Evolutionary conservation across 2,888 invertebrate genomes (phyloP).

Genomic region (Andrena flavipes): DNA sequence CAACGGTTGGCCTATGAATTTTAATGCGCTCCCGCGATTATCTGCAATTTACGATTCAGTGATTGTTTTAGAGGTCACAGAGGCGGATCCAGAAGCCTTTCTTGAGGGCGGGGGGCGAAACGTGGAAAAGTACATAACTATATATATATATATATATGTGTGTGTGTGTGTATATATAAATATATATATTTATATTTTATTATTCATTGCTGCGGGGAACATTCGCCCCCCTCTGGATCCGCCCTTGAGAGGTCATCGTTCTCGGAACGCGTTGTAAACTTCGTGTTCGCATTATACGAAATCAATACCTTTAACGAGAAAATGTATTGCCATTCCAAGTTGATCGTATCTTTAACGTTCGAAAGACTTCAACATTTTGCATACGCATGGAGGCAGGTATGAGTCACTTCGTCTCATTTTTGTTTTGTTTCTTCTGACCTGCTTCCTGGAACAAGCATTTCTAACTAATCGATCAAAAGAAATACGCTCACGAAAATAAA

Average conservation of each 20-base stretch:
- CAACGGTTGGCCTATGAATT: not conserved
- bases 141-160: no score
- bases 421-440: not conserved
- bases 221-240: no score
- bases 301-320: slow-evolving; percentile 10
- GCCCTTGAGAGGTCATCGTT: slow-evolving; percentile 3
- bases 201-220: no score
- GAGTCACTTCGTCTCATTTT: slow-evolving; percentile 8
- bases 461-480: not conserved
- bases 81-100: no score
- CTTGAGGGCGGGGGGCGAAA: no score
- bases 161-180: no score
- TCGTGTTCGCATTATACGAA: not conserved
- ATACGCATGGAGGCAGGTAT: not conserved
- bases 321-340: not conserved
- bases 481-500: not conserved
- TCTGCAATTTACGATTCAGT: not conserved
- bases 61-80: not conserved
- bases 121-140: no score
- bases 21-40: not conserved
- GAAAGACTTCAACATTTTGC: not conserved
- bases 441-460: not conserved
- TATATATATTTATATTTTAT: no score
- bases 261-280: slow-evolving; percentile 7
- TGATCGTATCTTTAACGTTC: not conserved